phyloP scores from a whole-genome alignment of 64 coral and sea anemone species.

The Trachythela sp. region DNA sequence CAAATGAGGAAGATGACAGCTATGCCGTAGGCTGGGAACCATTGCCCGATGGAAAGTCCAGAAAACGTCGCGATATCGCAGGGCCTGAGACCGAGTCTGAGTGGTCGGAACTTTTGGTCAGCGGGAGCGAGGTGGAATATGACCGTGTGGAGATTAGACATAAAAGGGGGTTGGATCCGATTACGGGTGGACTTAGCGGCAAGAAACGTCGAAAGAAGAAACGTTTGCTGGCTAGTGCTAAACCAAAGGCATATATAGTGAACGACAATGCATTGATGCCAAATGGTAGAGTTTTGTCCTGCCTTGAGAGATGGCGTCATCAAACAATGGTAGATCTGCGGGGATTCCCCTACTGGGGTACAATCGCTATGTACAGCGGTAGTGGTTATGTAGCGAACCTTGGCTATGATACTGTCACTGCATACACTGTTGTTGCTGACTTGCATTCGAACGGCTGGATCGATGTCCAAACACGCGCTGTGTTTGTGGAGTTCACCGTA shows the following conservation, averaged over 20 bases:
- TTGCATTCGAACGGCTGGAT: constrained; percentile 82
- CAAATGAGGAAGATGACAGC: constrained; percentile 48
- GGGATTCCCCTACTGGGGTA: constrained; percentile 84
- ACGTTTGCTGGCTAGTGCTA: not conserved
- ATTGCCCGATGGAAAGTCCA: constrained; percentile 31
- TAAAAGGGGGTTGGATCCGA: constrained; percentile 65
- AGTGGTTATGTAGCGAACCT: constrained; percentile 77
- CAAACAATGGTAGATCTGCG: constrained; percentile 44
- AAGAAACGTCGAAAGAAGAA: constrained; percentile 60
- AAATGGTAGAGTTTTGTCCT: constrained; percentile 73
- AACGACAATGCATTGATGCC: constrained; percentile 54
- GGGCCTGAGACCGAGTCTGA: not conserved
- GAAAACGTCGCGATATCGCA: constrained; percentile 18
- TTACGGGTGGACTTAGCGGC: constrained; percentile 65
- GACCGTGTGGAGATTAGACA: not conserved
- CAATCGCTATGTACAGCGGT: constrained; percentile 56
- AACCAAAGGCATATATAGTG: constrained; percentile 62
- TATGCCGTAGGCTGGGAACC: constrained; percentile 62
- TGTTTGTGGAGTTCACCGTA: no score
- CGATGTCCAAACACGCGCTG: constrained; percentile 51
- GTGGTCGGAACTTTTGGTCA: not conserved
- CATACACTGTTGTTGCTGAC: constrained; percentile 77
- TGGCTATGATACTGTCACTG: constrained; percentile 71
- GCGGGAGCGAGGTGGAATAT: not conserved
- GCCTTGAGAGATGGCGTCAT: constrained; percentile 74